A percentile compares a stretch with the other conserved stretches of the same genome.
Evolutionary conservation across 2,888 invertebrate species (phyloP).

Genomic region (Pachycephus smyrnensis): DNA sequence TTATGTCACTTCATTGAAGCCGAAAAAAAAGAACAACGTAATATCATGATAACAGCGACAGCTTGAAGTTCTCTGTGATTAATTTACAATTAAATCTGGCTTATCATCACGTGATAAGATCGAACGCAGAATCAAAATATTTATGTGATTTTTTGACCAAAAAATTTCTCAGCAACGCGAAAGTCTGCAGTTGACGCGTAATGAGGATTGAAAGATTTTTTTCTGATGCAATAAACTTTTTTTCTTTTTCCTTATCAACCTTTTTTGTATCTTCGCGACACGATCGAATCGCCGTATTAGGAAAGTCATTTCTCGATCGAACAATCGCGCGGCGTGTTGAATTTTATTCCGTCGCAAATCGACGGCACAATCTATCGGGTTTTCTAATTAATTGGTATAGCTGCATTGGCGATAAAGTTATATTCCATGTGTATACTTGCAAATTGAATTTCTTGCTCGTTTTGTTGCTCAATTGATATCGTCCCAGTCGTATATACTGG

Average conservation of each 20-base stretch:
- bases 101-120: not conserved
- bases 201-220: not conserved
- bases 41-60: no score
- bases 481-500: not conserved
- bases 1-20: not conserved
- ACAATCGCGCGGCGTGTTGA: not conserved
- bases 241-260: not conserved
- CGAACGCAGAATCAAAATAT: not conserved
- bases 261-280: not conserved
- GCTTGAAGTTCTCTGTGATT: no score
- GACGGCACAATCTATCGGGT: not conserved
- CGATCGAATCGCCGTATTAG: not conserved
- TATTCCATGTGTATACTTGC: not conserved
- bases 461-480: not conserved
- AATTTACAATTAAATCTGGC: no score
- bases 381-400: not conserved
- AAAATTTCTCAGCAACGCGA: not conserved
- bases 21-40: no score
- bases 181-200: not conserved
- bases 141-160: not conserved
- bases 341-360: not conserved
- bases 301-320: not conserved
- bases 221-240: not conserved
- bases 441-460: not conserved
- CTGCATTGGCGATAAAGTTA: not conserved